These are phyloP conservation scores for Teinopalpus imperialis DNA, from an alignment of 2,888 invertebrate genomes.

Conservation along the genomic window DNA sequence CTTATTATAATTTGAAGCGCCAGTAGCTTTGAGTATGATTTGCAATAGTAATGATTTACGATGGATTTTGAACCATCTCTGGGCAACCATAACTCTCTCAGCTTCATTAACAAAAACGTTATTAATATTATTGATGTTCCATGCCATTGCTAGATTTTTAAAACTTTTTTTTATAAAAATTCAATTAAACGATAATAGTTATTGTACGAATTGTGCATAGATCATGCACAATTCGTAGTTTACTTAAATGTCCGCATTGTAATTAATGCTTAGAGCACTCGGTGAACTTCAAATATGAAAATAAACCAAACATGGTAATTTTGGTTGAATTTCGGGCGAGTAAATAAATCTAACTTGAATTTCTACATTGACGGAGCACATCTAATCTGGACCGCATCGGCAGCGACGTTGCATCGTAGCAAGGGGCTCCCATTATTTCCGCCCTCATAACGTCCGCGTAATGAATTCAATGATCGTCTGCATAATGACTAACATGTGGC, in stretches of 20 bases:
- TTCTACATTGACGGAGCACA: constrained; percentile 24
- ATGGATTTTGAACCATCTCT: too few relatives aligned
- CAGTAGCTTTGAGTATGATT: too few relatives aligned
- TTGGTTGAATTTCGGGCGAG: constrained; percentile 10
- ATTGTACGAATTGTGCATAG: too few relatives aligned
- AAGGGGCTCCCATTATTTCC: constrained; percentile 49
- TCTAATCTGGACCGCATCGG: constrained; percentile 36
- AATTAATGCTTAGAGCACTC: constrained; percentile 3
- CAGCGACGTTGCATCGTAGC: constrained; percentile 34
- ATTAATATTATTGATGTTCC: too few relatives aligned
- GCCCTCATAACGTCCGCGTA: constrained; percentile 56
- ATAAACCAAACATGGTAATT: constrained; percentile 6
- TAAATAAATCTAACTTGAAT: constrained; percentile 19
- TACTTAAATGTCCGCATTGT: too few relatives aligned
- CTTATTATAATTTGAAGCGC: too few relatives aligned
- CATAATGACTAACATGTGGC: constrained; percentile 77
- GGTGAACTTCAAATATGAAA: constrained; percentile 1
- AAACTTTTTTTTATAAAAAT: too few relatives aligned
- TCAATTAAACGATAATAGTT: too few relatives aligned
- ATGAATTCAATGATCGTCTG: constrained; percentile 79
- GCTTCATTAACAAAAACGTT: neutral
- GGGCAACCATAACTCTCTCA: too few relatives aligned
- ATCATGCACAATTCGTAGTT: too few relatives aligned
- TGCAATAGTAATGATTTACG: too few relatives aligned
- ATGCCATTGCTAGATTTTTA: too few relatives aligned